Evolutionary conservation across 2,888 invertebrate genomes (phyloP), one percentile per base, ranked within the genome.

Genomic region (Trachelus iudaicus): DNA sequence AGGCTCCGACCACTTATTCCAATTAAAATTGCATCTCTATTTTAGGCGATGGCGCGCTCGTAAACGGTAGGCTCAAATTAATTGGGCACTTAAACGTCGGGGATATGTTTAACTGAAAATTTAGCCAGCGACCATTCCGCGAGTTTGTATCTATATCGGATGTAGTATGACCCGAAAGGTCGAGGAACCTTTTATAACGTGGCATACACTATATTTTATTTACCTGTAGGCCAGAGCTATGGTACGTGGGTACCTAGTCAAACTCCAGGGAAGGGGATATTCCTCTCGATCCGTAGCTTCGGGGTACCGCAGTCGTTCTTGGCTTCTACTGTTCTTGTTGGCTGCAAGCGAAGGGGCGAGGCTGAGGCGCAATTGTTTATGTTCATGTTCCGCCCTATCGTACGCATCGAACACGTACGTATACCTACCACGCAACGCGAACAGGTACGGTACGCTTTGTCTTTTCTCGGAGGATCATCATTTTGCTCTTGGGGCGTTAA

Each of bases 301-400:
- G 56, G 56, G 56, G 56, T 56, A 56, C 56, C 56, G 15, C 56
- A 56, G 56, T 56, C 56, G 56, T 56, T 56, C 56, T 23, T 56
- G 23, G 23, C 56, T 56, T 56, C 56, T 56, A 56, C 56, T 56
- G 56, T 56, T 56, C 56, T 23, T 56, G 23, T 56, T 56, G 56
- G 23, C 23, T 56, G 23, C 9, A 23, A 56, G 56, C 56, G 86
- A 81, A 87, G 90, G 89, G 91, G 91, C 90, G 90, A 90, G 90
- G 90, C 89, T 86, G 86, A 85, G 84, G 86, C 86, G 85, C 90
- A 90, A 90, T 91, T 90, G 90, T 91, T 90, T 91, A 90, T 90
- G 90, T 88, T 79, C 89, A 87, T 87, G 90, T 90, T 89, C 89
- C 90, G 89, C 90, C 90, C 90, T 89, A 90, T 90, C 89, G 87